Evolutionary conservation across 2,888 invertebrate genomes (phyloP).

Genomic region (Eupelmus urozonus): DNA sequence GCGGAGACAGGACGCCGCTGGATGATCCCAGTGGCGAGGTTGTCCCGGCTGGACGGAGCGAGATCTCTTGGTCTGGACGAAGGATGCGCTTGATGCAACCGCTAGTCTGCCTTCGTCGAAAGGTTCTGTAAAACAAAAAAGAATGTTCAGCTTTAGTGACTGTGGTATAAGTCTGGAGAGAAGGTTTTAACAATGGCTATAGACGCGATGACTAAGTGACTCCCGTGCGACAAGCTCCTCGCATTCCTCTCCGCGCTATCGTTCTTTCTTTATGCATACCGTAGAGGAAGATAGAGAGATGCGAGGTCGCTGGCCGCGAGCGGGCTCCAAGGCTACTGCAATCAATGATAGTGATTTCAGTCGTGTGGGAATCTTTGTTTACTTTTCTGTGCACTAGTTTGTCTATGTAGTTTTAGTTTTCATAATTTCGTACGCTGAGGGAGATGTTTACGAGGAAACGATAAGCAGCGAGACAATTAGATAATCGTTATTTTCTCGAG

Average conservation of each 20-base stretch:
- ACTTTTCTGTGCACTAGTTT: no score
- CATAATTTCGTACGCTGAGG: no score
- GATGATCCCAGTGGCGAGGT: no score
- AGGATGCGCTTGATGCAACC: conserved; percentile 13
- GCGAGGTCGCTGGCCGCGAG: conserved; percentile 38
- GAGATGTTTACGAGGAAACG: no score
- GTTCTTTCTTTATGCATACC: background rate
- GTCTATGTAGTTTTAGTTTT: no score
- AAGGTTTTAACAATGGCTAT: conserved; percentile 23
- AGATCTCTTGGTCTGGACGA: conserved; percentile 64
- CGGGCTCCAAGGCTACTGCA: background rate
- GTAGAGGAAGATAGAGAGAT: conserved; percentile 27
- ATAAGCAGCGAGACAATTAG: no score
- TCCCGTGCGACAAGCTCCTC: background rate
- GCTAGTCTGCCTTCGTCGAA: conserved; percentile 22
- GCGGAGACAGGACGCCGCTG: background rate
- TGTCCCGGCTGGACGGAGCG: conserved; percentile 69
- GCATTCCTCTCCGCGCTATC: background rate
- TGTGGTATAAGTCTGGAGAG: no score
- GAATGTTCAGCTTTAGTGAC: background rate
- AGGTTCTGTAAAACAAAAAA: conserved; percentile 38
- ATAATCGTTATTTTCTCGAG: no score
- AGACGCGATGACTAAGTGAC: background rate
- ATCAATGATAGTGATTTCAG: background rate
- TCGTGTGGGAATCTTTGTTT: no score